Base-by-base conservation (phyloP, 2,113 vertebrate genomes). In the Anoura caudifer region DNA sequence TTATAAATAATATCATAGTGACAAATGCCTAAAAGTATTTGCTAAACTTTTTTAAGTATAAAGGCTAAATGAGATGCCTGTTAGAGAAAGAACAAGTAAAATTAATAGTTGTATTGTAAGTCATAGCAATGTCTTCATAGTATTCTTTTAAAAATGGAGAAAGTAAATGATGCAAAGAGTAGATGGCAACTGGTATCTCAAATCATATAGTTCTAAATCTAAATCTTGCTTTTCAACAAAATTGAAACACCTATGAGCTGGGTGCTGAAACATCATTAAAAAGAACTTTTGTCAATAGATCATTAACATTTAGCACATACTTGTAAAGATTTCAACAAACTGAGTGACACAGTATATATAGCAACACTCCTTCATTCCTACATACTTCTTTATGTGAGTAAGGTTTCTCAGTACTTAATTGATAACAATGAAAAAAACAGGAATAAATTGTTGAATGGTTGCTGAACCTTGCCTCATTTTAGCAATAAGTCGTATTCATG, bases 111-210 rank as follows among this genome's bases (percentile, higher is more conserved):
- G 73, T 72, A 7, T 75, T 38, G 28, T 81, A 92, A 88, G 73
- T 86, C 63, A 80, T 19, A 36, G 61, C 45, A 80, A 63, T 91
- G 33, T 33, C 41, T 84, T 95, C 80, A 45, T 22, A 72, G 38
- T 67, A 20, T 61, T 61, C 70, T 86, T 82, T 93, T 50, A 38
- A 63, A 94, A 84, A 69, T 80, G 70, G 72, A 87, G 90, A 87
- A 87, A 87, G 81, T 96, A 85, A 94, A 79, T 95, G 89, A 92
- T 87, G 54, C 54, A 75, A 95, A 95, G 43, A 70, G 28, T 45
- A 94, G 73, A 33, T 69, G 38, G 77, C 54, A 59, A 43, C 65
- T 82, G 52, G 70, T 87, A 75, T 96, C 67, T 87, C n/a, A 94
- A 95, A 24, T 76, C 10, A 24, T 43, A 52, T 28, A 77, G n/a